These are phyloP conservation scores for Drosophila leontia DNA, from an alignment of 1,140 invertebrate species.

Conservation along the genomic window DNA sequence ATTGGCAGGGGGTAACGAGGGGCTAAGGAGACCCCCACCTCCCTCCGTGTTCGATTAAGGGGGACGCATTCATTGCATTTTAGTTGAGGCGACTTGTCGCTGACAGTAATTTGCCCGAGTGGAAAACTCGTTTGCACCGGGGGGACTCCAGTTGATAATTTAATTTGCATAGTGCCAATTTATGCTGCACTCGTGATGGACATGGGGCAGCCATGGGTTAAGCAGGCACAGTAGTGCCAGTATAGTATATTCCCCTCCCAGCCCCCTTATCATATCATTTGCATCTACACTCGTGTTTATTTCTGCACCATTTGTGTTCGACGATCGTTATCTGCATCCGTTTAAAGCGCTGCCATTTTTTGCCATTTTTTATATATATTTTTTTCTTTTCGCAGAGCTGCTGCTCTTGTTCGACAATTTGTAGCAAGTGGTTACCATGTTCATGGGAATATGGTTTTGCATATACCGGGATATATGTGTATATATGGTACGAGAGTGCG, in stretches of 20 bases:
- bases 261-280: conserved; percentile 75
- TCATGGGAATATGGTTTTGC: conserved; percentile 81
- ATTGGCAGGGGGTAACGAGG: conserved; percentile 47
- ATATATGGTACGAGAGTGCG: conserved; percentile 14
- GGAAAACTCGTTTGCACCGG: conserved; percentile 67
- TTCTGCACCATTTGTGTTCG: conserved; percentile 84
- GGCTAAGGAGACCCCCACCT: not conserved
- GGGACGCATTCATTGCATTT: conserved; percentile 77
- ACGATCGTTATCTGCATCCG: conserved; percentile 83
- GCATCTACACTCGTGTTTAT: conserved; percentile 84
- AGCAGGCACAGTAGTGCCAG: conserved; percentile 12
- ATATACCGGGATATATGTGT: conserved; percentile 54
- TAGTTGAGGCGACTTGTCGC: conserved; percentile 63
- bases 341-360: conserved; percentile 70
- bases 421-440: conserved; percentile 83
- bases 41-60: conserved; percentile 43
- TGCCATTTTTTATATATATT: conserved; percentile 12
- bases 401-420: conserved; percentile 81
- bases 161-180: conserved; percentile 84
- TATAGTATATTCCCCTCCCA: not conserved
- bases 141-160: conserved; percentile 69
- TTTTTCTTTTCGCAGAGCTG: conserved; percentile 42
- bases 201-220: conserved; percentile 52
- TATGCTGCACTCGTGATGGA: conserved; percentile 77
- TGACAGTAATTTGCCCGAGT: conserved; percentile 78